Percentiles rank a stretch among this genome's conserved stretches.
These are phyloP conservation scores for Sturnus vulgaris DNA, from an alignment of 2,113 vertebrate species.

Conservation along the genomic window DNA sequence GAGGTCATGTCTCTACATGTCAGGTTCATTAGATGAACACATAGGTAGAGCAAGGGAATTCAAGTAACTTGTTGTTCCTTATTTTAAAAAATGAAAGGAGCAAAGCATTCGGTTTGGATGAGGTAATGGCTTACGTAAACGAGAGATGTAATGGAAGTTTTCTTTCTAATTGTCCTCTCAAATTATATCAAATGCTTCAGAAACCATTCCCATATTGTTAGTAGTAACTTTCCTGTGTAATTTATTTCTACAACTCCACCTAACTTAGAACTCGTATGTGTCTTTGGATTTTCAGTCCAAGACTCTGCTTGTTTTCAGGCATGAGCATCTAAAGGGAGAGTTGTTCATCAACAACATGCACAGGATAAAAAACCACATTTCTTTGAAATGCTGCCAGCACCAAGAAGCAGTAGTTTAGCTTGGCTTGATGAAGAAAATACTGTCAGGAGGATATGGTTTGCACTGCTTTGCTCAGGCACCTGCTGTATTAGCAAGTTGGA, in stretches of 20 bases:
- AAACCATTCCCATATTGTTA: background rate
- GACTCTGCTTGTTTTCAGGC: background rate
- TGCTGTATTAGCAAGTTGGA: background rate
- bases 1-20: background rate
- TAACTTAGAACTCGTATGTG: background rate
- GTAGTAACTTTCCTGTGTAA: background rate
- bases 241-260: background rate
- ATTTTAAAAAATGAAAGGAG: background rate
- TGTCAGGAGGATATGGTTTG: background rate
- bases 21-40: background rate
- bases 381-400: background rate
- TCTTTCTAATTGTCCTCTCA: background rate
- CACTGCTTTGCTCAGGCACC: background rate
- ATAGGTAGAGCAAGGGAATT: background rate
- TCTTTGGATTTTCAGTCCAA: background rate
- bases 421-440: background rate
- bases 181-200: background rate
- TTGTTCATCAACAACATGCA: background rate
- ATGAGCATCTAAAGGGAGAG: background rate
- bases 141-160: constrained; percentile 1
- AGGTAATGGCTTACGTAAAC: constrained; percentile 3
- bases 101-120: background rate
- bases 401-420: background rate
- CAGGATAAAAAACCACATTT: background rate
- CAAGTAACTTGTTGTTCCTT: background rate